Evolutionary conservation across 2,888 invertebrate species (phyloP).

Genomic region (Ecliptopera silaceata): DNA sequence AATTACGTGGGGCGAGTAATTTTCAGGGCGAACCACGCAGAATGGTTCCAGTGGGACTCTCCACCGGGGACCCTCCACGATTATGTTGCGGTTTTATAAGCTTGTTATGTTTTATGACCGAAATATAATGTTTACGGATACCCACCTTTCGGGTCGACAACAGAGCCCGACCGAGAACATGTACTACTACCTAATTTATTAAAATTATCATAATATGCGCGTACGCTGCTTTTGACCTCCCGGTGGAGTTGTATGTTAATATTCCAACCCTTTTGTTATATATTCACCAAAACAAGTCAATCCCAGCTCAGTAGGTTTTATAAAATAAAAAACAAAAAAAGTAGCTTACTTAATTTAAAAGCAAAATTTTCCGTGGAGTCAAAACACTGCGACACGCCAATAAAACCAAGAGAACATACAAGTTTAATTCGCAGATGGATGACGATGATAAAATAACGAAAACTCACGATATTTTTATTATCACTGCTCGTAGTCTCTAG

Average conservation of each 20-base stretch:
- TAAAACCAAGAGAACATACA: constrained; percentile 17
- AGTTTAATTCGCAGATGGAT: constrained; percentile 25
- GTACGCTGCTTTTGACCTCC: constrained; percentile 35
- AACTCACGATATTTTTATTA: constrained; percentile 26
- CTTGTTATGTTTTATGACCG: constrained; percentile 78
- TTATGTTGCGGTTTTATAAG: constrained; percentile 80
- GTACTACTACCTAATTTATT: constrained; percentile 43
- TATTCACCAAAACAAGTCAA: not conserved
- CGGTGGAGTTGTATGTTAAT: constrained; percentile 33
- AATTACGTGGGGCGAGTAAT: constrained; percentile 80
- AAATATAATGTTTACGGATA: constrained; percentile 67
- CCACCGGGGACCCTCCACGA: constrained; percentile 66
- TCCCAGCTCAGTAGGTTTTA: not conserved
- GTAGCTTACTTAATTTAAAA: too few relatives aligned
- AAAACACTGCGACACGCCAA: constrained; percentile 15
- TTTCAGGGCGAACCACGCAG: constrained; percentile 73
- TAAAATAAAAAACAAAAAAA: not conserved
- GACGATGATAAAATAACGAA: constrained; percentile 21
- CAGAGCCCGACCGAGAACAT: constrained; percentile 47
- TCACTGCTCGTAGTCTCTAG: constrained; percentile 25
- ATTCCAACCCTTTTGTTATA: constrained; percentile 20
- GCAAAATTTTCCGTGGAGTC: constrained; percentile 9
- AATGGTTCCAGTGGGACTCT: constrained; percentile 73
- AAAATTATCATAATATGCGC: constrained; percentile 48
- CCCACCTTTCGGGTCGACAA: constrained; percentile 51